Evolutionary conservation across 2,888 invertebrate genomes (phyloP).

Genomic region (Trichogramma dendrolimi): DNA sequence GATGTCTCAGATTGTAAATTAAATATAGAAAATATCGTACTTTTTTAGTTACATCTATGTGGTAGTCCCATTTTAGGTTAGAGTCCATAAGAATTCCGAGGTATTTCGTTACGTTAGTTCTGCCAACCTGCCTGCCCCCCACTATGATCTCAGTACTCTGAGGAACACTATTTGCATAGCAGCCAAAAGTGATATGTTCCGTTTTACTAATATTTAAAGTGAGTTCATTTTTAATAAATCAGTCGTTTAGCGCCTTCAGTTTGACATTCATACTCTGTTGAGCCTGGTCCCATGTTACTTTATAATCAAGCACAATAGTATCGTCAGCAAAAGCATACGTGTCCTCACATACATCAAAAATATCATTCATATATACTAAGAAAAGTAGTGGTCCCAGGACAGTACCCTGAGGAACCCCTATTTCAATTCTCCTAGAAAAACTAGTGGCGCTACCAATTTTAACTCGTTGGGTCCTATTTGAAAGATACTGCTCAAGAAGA

Average conservation of each 20-base stretch:
- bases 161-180: neutral
- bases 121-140: neutral
- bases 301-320: slow-evolving; percentile 5
- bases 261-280: slow-evolving; percentile 4
- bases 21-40: slow-evolving; percentile 3
- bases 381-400: slow-evolving; percentile 6
- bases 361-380: slow-evolving; percentile 3
- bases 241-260: neutral
- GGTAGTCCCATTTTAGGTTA: neutral
- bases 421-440: neutral
- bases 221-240: slow-evolving; percentile 3
- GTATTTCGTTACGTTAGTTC: neutral
- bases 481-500: neutral
- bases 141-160: neutral
- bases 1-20: neutral
- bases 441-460: neutral
- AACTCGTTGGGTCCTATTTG: neutral
- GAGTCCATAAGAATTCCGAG: neutral
- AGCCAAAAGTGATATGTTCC: neutral
- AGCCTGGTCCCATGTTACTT: slow-evolving; percentile 5
- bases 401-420: slow-evolving; percentile 6
- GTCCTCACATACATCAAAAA: neutral
- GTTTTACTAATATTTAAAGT: slow-evolving; percentile 5
- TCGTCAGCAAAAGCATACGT: slow-evolving; percentile 15
- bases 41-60: neutral